Percentiles rank a stretch among this genome's conserved stretches.
Evolutionary conservation across 2,888 invertebrate species (phyloP).

Genomic region (Euplexia lucipara): DNA sequence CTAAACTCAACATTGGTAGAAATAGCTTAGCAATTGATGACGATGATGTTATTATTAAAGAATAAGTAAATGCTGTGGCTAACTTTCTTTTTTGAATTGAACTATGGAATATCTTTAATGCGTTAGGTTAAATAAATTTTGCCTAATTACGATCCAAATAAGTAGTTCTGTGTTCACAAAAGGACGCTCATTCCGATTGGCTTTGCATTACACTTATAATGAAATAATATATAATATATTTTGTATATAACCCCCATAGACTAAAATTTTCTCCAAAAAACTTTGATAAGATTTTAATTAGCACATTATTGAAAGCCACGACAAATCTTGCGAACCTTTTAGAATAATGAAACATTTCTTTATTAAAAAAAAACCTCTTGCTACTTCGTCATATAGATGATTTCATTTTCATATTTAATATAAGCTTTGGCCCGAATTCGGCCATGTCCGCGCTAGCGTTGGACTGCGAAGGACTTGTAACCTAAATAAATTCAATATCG

Average conservation of each 20-base stretch:
- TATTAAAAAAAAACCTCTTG: constrained; percentile 21
- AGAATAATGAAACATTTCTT: constrained; percentile 25
- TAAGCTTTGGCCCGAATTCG: too few relatives aligned
- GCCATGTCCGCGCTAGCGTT: too few relatives aligned
- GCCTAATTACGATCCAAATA: not conserved
- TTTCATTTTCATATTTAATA: too few relatives aligned
- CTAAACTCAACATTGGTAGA: too few relatives aligned
- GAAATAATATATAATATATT: too few relatives aligned
- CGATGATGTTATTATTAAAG: too few relatives aligned
- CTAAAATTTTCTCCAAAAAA: not conserved
- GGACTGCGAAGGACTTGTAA: constrained; percentile 1
- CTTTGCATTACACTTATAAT: not conserved
- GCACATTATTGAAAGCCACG: not conserved
- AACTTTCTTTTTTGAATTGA: too few relatives aligned
- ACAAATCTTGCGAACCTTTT: not conserved
- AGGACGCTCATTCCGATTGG: not conserved
- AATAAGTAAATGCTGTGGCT: too few relatives aligned
- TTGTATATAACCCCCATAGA: not conserved
- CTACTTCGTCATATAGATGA: too few relatives aligned
- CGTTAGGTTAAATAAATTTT: too few relatives aligned
- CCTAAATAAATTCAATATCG: constrained; percentile 38
- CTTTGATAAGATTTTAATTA: not conserved
- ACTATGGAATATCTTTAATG: too few relatives aligned
- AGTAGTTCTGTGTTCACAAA: not conserved
- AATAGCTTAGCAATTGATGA: too few relatives aligned